Evolutionary conservation across 2,113 vertebrate species (phyloP).

Genomic region (Halcyon malimbica): DNA sequence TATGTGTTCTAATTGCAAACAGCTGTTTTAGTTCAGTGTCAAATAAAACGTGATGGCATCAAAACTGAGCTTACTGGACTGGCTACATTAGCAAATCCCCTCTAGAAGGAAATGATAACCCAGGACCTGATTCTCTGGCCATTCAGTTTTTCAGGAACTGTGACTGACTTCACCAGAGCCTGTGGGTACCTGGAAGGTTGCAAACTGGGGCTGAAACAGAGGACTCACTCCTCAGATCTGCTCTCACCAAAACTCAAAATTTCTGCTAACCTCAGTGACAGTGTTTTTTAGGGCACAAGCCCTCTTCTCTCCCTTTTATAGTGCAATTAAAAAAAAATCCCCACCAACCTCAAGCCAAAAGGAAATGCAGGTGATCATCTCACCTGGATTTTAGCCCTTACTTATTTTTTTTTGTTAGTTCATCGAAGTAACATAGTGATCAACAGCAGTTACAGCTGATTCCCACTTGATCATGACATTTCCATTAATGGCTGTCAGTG

Average conservation of each 20-base stretch:
- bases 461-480: background rate
- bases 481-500: background rate
- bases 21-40: slow-evolving; percentile 54
- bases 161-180: background rate
- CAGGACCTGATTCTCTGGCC: background rate
- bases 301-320: background rate
- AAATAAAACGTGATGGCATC: slow-evolving; percentile 37
- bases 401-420: background rate
- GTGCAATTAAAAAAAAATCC: background rate
- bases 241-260: background rate
- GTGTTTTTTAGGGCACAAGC: background rate
- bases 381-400: background rate
- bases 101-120: background rate
- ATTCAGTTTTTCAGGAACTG: background rate
- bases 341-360: background rate
- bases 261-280: background rate
- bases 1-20: slow-evolving; percentile 58
- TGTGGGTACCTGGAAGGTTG: background rate
- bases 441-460: background rate
- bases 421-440: background rate
- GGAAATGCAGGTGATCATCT: background rate
- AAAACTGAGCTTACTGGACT: slow-evolving; percentile 32
- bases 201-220: background rate
- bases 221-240: background rate
- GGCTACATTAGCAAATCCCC: slow-evolving; percentile 31